Conservation (phyloP, 1,140 invertebrate species). For the Vanessa tameamea region DNA sequence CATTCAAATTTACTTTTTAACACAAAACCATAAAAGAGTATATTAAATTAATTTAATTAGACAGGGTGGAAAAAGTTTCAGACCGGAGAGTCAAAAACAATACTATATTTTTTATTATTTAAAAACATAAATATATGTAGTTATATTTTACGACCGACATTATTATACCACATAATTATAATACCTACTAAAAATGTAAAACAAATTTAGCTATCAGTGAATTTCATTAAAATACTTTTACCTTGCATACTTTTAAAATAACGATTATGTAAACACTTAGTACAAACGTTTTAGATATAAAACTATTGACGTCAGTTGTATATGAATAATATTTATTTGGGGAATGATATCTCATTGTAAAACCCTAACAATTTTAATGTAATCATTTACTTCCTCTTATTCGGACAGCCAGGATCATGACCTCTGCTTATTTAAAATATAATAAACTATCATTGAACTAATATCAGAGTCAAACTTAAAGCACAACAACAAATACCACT, state of each 20-base stretch:
- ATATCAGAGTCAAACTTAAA: no score
- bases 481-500: no score
- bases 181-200: no score
- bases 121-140: no score
- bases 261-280: not conserved
- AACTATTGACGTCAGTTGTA: slow-evolving; percentile 3
- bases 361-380: not conserved
- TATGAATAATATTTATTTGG: not conserved
- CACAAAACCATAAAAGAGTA: not conserved
- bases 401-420: not conserved
- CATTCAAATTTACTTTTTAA: slow-evolving; percentile 8
- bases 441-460: no score
- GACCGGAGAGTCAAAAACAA: no score
- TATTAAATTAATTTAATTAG: not conserved
- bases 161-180: no score
- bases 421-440: not conserved
- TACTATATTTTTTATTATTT: no score
- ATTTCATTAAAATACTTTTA: no score
- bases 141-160: no score
- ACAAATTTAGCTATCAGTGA: no score
- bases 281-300: not conserved
- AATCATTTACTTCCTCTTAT: not conserved
- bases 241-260: not conserved
- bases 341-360: not conserved
- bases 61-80: no score